phyloP scores from a whole-genome alignment of 2,797 vertebrate species.

The Rallus crepitans region DNA sequence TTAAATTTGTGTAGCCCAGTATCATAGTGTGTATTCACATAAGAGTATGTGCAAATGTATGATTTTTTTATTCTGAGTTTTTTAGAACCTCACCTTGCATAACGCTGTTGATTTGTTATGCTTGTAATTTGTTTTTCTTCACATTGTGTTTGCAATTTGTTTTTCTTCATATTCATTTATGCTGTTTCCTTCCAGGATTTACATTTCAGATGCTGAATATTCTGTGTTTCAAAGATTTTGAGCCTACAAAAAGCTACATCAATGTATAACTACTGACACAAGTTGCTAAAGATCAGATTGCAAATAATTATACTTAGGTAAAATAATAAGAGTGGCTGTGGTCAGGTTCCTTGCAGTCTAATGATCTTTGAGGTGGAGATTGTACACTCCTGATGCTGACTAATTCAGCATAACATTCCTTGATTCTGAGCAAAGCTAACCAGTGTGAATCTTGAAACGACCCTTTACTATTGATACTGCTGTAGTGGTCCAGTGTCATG shows the following conservation, averaged over 20 bases:
- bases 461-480: not conserved
- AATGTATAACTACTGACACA: not conserved
- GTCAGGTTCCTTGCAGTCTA: not conserved
- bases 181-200: not conserved
- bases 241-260: not conserved
- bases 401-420: not conserved
- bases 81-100: not conserved
- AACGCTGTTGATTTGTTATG: not conserved
- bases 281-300: not conserved
- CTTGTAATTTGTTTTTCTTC: not conserved
- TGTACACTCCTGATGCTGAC: not conserved
- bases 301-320: not conserved
- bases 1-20: not conserved
- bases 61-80: not conserved
- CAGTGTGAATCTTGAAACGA: not conserved
- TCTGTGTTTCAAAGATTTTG: not conserved
- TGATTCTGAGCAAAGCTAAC: not conserved
- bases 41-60: not conserved
- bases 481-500: not conserved
- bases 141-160: no score
- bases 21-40: not conserved
- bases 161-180: not conserved
- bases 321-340: not conserved
- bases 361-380: not conserved
- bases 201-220: not conserved